Conservation (phyloP, 2,888 invertebrate genomes). For the Melinaea marsaeus region DNA sequence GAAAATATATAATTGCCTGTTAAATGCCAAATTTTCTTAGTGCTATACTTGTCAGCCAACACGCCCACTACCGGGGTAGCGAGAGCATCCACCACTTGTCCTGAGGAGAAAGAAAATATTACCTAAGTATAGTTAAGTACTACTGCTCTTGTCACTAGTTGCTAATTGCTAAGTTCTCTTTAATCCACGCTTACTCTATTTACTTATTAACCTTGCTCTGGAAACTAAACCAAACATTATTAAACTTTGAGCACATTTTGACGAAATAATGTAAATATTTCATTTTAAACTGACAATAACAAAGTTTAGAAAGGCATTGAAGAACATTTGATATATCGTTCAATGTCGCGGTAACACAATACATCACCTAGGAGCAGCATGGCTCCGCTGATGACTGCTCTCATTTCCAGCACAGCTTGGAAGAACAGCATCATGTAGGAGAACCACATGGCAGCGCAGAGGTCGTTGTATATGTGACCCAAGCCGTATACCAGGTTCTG, state of each 20-base stretch:
- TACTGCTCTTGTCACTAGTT: neutral
- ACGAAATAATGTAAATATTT: neutral
- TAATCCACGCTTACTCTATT: conserved; percentile 4
- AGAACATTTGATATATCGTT: conserved; percentile 5
- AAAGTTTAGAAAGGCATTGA: neutral
- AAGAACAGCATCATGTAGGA: conserved; percentile 93
- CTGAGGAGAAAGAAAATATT: conserved; percentile 63
- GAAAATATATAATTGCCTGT: conserved; percentile 75
- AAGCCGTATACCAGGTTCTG: conserved; percentile 79
- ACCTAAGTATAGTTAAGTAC: neutral
- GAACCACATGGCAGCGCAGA: conserved; percentile 98
- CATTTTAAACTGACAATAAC: neutral
- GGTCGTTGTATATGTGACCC: conserved; percentile 95
- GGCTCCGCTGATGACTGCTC: conserved; percentile 77
- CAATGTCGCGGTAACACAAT: conserved; percentile 16
- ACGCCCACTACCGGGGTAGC: conserved; percentile 92
- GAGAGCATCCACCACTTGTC: conserved; percentile 90
- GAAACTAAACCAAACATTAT: neutral
- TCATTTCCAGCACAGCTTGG: conserved; percentile 78
- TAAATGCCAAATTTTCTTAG: conserved; percentile 91
- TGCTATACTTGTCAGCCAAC: conserved; percentile 87
- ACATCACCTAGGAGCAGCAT: conserved; percentile 82
- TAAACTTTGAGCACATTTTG: neutral
- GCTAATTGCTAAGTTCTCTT: neutral
- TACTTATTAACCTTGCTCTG: conserved; percentile 7